These are phyloP conservation scores for Pachycephus smyrnensis DNA, from an alignment of 2,888 invertebrate species.

Conservation along the genomic window DNA sequence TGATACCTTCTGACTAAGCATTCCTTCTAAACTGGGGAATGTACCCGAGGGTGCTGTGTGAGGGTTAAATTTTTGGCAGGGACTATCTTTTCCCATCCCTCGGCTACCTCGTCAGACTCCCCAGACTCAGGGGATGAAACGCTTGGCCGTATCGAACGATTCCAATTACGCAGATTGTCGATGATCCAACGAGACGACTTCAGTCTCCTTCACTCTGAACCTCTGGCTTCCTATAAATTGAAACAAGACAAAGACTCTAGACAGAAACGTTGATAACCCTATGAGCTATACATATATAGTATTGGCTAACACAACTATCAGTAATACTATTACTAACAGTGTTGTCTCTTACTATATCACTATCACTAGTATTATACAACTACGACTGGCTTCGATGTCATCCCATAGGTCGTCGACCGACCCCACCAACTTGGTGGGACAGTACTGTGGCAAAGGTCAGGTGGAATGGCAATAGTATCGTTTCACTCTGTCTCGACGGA, in stretches of 20 bases:
- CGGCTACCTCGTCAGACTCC: neutral
- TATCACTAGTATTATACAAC: neutral
- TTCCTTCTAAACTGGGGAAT: neutral
- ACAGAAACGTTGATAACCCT: neutral
- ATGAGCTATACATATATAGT: neutral
- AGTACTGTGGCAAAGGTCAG: neutral
- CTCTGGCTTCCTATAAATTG: neutral
- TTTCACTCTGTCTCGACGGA: neutral
- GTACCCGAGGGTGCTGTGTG: neutral
- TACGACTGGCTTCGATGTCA: neutral
- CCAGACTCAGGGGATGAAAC: neutral
- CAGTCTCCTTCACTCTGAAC: neutral
- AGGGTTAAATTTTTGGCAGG: neutral
- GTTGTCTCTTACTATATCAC: neutral
- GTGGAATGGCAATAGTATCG: neutral
- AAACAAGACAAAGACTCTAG: neutral
- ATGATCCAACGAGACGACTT: neutral
- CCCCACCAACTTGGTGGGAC: neutral
- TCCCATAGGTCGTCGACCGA: neutral
- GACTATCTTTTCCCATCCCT: neutral
- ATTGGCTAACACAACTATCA: neutral
- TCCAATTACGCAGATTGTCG: neutral
- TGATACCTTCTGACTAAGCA: neutral
- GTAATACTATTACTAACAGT: neutral
- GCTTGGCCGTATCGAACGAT: neutral